phyloP scores from a whole-genome alignment of 2,888 invertebrate genomes.

The Apantesis nais region DNA sequence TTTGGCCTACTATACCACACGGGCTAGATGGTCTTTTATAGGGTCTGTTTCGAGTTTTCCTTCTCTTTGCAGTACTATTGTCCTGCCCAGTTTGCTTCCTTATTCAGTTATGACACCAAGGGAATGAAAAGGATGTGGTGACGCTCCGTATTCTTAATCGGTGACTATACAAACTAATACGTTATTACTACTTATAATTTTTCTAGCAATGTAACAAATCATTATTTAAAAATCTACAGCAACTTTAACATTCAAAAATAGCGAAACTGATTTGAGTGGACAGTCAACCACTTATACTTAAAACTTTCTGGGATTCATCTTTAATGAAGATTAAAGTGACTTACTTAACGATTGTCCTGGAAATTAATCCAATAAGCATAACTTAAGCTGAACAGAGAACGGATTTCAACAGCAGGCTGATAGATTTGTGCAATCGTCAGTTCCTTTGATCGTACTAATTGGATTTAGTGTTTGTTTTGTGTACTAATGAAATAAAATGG shows the following conservation, averaged over 20 bases:
- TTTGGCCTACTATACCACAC: too few species aligned
- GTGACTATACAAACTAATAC: too few species aligned
- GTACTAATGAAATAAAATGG: neutral
- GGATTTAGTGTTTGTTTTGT: slow-evolving; percentile 1
- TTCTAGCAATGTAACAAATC: too few species aligned
- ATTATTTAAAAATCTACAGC: too few species aligned
- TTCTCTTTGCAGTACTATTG: too few species aligned
- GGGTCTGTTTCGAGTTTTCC: too few species aligned
- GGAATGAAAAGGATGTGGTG: too few species aligned
- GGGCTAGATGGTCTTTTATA: too few species aligned
- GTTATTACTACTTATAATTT: too few species aligned
- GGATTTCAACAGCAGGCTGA: neutral
- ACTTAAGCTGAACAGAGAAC: neutral
- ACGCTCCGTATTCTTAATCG: too few species aligned
- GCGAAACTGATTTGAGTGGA: neutral
- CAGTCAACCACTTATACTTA: neutral
- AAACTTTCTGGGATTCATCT: neutral
- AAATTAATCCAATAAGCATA: neutral
- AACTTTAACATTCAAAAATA: neutral
- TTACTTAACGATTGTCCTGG: neutral
- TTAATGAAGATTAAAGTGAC: neutral
- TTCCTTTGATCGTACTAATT: neutral
- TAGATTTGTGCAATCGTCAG: neutral
- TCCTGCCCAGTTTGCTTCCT: too few species aligned
- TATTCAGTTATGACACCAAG: too few species aligned